These are phyloP conservation scores for Charina bottae DNA, from an alignment of 2,113 vertebrate species.

Conservation along the genomic window DNA sequence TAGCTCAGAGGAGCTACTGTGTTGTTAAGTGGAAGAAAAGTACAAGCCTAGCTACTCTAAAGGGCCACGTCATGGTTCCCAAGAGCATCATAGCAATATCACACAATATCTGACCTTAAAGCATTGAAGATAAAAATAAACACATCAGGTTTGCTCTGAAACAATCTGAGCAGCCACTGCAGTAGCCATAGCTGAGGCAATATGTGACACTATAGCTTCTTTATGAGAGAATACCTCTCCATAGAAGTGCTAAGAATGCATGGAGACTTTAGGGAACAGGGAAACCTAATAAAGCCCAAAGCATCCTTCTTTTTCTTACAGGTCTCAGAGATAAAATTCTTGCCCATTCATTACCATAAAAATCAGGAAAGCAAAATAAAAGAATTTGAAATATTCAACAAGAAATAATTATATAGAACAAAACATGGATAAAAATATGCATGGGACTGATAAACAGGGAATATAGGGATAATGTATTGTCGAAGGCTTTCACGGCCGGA, in stretches of 20 bases:
- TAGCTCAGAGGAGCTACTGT: slow-evolving; percentile 1
- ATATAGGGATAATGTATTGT: too few relatives aligned
- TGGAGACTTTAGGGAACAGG: background rate
- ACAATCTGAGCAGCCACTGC: slow-evolving; percentile 6
- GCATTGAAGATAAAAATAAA: slow-evolving; percentile 35
- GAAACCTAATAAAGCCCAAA: background rate
- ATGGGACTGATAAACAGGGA: too few relatives aligned
- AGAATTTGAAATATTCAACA: background rate
- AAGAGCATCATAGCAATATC: slow-evolving; percentile 9
- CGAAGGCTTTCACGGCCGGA: too few relatives aligned
- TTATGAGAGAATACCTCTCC: background rate
- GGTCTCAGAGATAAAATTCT: background rate
- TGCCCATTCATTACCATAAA: background rate
- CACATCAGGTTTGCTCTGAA: slow-evolving; percentile 9
- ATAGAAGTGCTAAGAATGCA: background rate
- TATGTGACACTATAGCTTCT: background rate
- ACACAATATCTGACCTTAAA: slow-evolving; percentile 27
- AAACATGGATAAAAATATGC: too few relatives aligned
- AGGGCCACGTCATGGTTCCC: background rate
- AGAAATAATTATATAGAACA: background rate
- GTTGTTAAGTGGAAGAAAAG: background rate
- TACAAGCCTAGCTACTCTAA: background rate
- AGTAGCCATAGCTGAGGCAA: background rate
- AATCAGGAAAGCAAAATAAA: background rate
- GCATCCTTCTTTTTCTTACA: background rate